Percentiles rank a stretch among this genome's conserved stretches.
These are phyloP conservation scores for Embiotoca jacksoni DNA, from an alignment of 2,113 vertebrate genomes.

Conservation along the genomic window DNA sequence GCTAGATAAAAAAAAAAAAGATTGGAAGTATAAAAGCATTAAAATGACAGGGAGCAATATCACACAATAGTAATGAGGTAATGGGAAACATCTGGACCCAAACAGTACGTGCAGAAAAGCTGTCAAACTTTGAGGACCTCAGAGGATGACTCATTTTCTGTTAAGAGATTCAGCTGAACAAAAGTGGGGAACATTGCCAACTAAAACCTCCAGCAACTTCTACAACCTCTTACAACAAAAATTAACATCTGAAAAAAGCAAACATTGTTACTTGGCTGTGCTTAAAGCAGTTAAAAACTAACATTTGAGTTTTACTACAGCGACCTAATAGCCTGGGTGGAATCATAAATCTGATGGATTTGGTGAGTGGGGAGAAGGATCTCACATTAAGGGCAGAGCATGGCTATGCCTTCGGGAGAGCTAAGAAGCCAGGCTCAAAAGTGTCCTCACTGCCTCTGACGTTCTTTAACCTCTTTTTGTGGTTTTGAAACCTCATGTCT, in stretches of 20 bases:
- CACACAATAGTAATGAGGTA: conserved; percentile 43
- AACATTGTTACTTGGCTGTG: conserved; percentile 48
- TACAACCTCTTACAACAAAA: conserved; percentile 46
- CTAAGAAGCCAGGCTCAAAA: conserved; percentile 60
- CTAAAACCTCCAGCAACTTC: conserved; percentile 30
- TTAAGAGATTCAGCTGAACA: conserved; percentile 28
- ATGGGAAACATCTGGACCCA: conserved; percentile 44
- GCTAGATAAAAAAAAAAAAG: conserved; percentile 25
- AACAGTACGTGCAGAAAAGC: conserved; percentile 32
- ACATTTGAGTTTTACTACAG: conserved; percentile 54
- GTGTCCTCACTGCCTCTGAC: conserved; percentile 80
- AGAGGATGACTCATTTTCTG: conserved; percentile 40
- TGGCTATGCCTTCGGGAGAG: conserved; percentile 41
- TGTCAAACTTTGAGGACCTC: conserved; percentile 38
- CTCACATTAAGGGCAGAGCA: conserved; percentile 50
- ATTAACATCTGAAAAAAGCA: conserved; percentile 48
- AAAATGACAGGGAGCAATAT: conserved; percentile 27
- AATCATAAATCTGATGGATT: conserved; percentile 67
- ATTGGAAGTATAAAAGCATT: background rate
- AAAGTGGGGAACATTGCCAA: conserved; percentile 38
- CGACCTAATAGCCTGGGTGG: conserved; percentile 49
- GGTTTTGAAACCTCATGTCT: conserved; percentile 86
- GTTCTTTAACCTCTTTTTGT: conserved; percentile 83
- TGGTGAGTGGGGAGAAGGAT: conserved; percentile 53
- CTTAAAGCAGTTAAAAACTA: conserved; percentile 54